A percentile compares a stretch with the other conserved stretches of the same genome.
Evolutionary conservation across 2,888 invertebrate genomes (phyloP).

Genomic region (Odontothrips loti): DNA sequence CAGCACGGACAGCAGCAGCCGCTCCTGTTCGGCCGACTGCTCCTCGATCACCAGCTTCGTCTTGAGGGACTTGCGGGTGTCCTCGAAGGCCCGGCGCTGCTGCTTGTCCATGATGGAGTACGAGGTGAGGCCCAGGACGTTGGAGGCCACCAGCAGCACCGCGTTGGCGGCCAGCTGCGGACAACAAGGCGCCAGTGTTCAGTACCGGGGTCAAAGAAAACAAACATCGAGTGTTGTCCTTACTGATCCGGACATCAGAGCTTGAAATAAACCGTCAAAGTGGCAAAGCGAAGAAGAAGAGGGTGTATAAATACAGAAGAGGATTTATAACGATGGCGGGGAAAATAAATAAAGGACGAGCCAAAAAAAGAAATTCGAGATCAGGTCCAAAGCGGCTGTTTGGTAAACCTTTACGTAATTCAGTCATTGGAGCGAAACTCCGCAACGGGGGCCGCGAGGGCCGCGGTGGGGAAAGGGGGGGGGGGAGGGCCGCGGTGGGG

Average conservation of each 20-base stretch:
- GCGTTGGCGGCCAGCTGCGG: constrained; percentile 68
- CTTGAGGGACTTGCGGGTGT: constrained; percentile 85
- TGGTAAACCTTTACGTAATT: background rate
- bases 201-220: no score
- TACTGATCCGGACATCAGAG: no score
- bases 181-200: constrained; percentile 36
- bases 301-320: no score
- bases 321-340: no score
- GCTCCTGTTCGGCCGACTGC: constrained; percentile 91
- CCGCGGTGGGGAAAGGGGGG: no score
- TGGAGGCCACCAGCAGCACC: constrained; percentile 65
- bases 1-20: constrained; percentile 83
- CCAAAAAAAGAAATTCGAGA: no score
- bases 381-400: no score
- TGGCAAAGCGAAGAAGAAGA: no score
- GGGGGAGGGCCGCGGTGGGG: no score
- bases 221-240: no score
- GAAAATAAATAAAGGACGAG: no score
- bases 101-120: constrained; percentile 77
- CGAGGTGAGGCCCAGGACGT: constrained; percentile 68
- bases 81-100: constrained; percentile 81
- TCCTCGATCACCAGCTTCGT: constrained; percentile 91
- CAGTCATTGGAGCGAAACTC: background rate
- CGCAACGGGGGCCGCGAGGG: background rate
- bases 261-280: no score